phyloP scores from a whole-genome alignment of 2,888 invertebrate species.

The Polyploca ridens region DNA sequence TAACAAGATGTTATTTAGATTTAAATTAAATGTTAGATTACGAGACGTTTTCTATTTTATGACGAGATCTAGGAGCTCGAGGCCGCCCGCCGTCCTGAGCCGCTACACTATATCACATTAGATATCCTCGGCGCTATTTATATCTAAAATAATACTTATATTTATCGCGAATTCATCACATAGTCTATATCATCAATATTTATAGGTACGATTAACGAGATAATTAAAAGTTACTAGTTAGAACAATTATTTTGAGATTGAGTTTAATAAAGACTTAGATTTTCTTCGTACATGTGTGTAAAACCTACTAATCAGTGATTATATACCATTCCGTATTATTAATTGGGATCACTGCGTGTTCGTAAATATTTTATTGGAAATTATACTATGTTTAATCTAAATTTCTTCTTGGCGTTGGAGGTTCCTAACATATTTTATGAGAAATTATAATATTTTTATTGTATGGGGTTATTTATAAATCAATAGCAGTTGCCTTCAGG shows the following conservation, averaged over 20 bases:
- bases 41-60: constrained; percentile 26
- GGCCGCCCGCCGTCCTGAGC: constrained; percentile 36
- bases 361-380: constrained; percentile 13
- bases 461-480: constrained; percentile 19
- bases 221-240: constrained; percentile 46
- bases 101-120: constrained; percentile 35
- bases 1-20: constrained; percentile 37
- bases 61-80: constrained; percentile 33
- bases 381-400: constrained; percentile 24
- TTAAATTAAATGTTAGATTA: constrained; percentile 30
- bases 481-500: too few relatives aligned
- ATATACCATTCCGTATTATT: constrained; percentile 60
- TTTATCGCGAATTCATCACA: constrained; percentile 22
- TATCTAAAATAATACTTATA: constrained; percentile 28
- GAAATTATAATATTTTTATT: constrained; percentile 35
- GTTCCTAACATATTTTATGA: constrained; percentile 50
- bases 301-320: constrained; percentile 55
- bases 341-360: constrained; percentile 46
- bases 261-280: constrained; percentile 41
- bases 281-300: constrained; percentile 35
- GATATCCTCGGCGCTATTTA: constrained; percentile 19
- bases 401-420: constrained; percentile 53
- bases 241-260: constrained; percentile 61
- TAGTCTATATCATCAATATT: constrained; percentile 32
- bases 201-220: constrained; percentile 28